Evolutionary conservation across 2,113 vertebrate genomes (phyloP).

Genomic region (Alaudala cheleensis): DNA sequence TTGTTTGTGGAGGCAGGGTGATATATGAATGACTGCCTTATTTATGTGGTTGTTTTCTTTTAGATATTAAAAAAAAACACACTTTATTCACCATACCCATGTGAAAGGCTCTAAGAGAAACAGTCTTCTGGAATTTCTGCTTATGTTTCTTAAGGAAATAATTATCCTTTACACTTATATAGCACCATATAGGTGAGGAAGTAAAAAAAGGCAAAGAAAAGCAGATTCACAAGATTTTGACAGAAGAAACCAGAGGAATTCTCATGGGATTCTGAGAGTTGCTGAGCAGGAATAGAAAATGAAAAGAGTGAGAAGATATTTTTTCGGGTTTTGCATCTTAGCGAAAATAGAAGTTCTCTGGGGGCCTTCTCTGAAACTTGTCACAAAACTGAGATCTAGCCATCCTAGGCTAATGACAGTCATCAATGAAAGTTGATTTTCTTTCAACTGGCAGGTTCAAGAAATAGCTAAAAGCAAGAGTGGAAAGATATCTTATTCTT

Average conservation of each 20-base stretch:
- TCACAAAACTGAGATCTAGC: conserved; percentile 56
- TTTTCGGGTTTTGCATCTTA: conserved; percentile 60
- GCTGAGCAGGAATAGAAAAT: conserved; percentile 32
- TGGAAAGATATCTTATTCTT: neutral
- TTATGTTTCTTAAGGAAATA: conserved; percentile 16
- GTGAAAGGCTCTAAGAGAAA: neutral
- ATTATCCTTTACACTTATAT: conserved; percentile 25
- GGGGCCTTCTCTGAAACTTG: conserved; percentile 62
- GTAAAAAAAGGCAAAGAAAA: conserved; percentile 48
- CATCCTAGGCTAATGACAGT: conserved; percentile 60
- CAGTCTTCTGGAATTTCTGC: conserved; percentile 3
- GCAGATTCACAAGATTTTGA: conserved; percentile 51
- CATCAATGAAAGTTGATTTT: conserved; percentile 57
- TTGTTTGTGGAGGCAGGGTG: neutral
- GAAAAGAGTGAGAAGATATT: conserved; percentile 64
- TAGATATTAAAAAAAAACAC: neutral
- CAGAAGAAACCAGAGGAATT: conserved; percentile 43
- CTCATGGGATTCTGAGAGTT: conserved; percentile 36
- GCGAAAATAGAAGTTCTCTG: conserved; percentile 58
- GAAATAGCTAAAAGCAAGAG: conserved; percentile 48
- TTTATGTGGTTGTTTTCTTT: neutral
- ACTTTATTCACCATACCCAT: neutral
- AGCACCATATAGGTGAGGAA: conserved; percentile 13
- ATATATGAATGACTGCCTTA: neutral
- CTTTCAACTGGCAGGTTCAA: conserved; percentile 61